A percentile compares a stretch with the other conserved stretches of the same genome.
phyloP scores from a whole-genome alignment of 1,140 invertebrate genomes.

The Eufriesea mexicana region DNA sequence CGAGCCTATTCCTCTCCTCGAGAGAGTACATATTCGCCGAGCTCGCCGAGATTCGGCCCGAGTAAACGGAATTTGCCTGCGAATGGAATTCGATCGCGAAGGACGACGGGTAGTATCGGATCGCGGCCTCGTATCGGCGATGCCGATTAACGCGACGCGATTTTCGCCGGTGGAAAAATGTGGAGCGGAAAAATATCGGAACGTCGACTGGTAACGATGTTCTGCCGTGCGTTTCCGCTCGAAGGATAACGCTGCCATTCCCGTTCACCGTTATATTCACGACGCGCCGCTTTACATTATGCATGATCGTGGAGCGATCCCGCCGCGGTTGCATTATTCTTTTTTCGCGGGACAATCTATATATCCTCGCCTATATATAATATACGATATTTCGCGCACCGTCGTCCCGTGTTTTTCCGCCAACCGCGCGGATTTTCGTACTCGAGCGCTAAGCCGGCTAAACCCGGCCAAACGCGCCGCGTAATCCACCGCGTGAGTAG shows the following conservation, averaged over 20 bases:
- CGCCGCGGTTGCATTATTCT: conserved; percentile 24
- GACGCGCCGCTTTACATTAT: conserved; percentile 48
- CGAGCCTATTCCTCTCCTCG: too few relatives aligned
- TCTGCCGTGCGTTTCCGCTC: conserved; percentile 51
- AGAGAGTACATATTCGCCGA: too few relatives aligned
- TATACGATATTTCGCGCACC: conserved; percentile 5
- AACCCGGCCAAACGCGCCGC: too few relatives aligned
- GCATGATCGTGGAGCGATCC: conserved; percentile 47
- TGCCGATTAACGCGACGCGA: background rate
- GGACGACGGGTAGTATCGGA: too few relatives aligned
- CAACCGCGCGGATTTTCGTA: background rate
- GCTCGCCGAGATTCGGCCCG: too few relatives aligned
- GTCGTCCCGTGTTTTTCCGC: background rate
- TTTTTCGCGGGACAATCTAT: conserved; percentile 18
- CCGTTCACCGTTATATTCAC: conserved; percentile 49
- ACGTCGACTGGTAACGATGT: conserved; percentile 44
- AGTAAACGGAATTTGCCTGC: too few relatives aligned
- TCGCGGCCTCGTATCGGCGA: too few relatives aligned
- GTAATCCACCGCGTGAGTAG: background rate
- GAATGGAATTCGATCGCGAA: too few relatives aligned
- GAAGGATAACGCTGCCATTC: conserved; percentile 46
- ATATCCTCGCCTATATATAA: background rate
- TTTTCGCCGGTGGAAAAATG: conserved; percentile 1
- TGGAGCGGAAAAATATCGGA: conserved; percentile 51
- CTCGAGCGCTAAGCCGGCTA: background rate